These are phyloP conservation scores for Uloborus plumipes DNA, from an alignment of 2,888 invertebrate species.

Conservation along the genomic window DNA sequence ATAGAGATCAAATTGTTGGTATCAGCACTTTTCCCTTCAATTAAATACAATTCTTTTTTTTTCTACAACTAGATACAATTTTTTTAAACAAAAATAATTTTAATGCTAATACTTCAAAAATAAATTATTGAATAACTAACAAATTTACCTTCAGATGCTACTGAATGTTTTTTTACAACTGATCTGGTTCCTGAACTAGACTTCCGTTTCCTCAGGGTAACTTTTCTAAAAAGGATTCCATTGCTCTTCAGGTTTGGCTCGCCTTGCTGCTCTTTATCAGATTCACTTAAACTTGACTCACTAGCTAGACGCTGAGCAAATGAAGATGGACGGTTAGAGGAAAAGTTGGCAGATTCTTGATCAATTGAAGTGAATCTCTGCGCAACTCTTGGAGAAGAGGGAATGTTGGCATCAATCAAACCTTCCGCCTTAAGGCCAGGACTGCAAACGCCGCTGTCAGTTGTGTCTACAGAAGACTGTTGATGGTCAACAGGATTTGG, in stretches of 20 bases:
- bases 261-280: conserved; percentile 72
- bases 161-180: conserved; percentile 18
- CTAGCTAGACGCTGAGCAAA: conserved; percentile 27
- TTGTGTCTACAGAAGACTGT: conserved; percentile 58
- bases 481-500: conserved; percentile 42
- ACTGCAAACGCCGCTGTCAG: conserved; percentile 55
- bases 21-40: too few species aligned
- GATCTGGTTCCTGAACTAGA: conserved; percentile 9
- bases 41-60: not conserved
- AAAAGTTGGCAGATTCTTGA: conserved; percentile 42
- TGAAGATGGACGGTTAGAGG: conserved; percentile 35
- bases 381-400: conserved; percentile 38
- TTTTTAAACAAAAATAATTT: not conserved
- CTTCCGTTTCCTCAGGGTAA: conserved; percentile 76
- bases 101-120: too few species aligned
- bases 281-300: conserved; percentile 52
- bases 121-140: not conserved
- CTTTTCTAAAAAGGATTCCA: conserved; percentile 78
- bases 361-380: conserved; percentile 48
- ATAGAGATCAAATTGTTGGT: too few species aligned
- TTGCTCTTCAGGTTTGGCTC: conserved; percentile 73
- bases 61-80: too few species aligned
- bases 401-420: conserved; percentile 32
- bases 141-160: conserved; percentile 41
- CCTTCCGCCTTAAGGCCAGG: conserved; percentile 39